Conservation (phyloP, 2,797 vertebrate genomes). For the Clarias laeviceps region DNA sequence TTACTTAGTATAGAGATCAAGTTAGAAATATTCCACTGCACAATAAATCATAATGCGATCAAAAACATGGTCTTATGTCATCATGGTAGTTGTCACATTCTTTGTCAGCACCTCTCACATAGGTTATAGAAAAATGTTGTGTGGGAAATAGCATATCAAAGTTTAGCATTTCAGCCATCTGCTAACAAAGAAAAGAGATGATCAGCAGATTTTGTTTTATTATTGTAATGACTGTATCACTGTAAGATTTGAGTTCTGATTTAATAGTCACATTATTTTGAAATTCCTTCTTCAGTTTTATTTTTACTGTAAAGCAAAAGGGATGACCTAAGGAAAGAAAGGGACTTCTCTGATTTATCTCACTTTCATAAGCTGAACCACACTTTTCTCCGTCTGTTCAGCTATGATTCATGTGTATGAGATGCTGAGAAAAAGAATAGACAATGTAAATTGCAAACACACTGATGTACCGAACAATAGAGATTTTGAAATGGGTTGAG, state of each 20-base stretch:
- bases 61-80: neutral
- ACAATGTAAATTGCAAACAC: slow-evolving; percentile 59
- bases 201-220: slow-evolving; percentile 6
- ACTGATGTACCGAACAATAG: slow-evolving; percentile 57
- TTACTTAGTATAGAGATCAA: slow-evolving; percentile 48
- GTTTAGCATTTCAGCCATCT: neutral
- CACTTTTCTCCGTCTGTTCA: slow-evolving; percentile 15
- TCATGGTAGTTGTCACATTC: neutral
- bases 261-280: slow-evolving; percentile 1
- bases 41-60: slow-evolving; percentile 9
- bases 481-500: slow-evolving; percentile 32
- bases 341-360: slow-evolving; percentile 34
- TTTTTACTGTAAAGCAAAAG: slow-evolving; percentile 1
- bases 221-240: neutral
- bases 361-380: slow-evolving; percentile 11
- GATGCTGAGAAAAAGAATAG: slow-evolving; percentile 49
- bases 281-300: neutral
- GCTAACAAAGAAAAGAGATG: neutral
- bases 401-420: slow-evolving; percentile 46
- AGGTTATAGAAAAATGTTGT: neutral
- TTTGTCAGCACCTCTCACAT: neutral
- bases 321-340: slow-evolving; percentile 2
- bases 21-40: slow-evolving; percentile 10
- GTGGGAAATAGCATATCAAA: neutral
- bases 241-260: neutral